Evolutionary conservation across 2,113 vertebrate species (phyloP).

Genomic region (Larimichthys crocea): DNA sequence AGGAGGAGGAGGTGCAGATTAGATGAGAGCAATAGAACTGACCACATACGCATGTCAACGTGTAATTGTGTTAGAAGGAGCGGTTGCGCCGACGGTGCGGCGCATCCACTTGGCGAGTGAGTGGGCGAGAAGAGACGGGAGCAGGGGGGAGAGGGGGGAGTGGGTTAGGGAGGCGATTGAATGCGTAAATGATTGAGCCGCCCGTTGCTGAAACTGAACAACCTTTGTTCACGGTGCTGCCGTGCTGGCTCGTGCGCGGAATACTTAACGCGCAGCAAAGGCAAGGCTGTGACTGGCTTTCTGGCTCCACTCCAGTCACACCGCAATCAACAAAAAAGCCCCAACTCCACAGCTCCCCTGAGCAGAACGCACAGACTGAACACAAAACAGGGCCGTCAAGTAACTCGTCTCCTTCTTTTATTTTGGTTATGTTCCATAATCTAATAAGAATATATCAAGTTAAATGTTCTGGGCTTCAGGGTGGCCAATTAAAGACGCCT

Average conservation of each 20-base stretch:
- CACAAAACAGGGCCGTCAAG: constrained; percentile 17
- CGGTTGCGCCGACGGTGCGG: constrained; percentile 19
- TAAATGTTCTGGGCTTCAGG: rapidly evolving
- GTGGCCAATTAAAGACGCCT: not conserved
- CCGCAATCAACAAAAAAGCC: constrained; percentile 59
- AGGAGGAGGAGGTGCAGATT: not conserved
- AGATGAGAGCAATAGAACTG: not conserved
- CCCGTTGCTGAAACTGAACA: constrained; percentile 79
- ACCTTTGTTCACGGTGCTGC: constrained; percentile 79
- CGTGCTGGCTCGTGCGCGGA: constrained; percentile 79
- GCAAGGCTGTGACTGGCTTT: constrained; percentile 64
- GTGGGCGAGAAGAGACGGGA: constrained; percentile 51
- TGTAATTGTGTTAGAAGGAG: constrained; percentile 12
- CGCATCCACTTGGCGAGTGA: constrained; percentile 61
- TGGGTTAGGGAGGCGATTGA: constrained; percentile 74
- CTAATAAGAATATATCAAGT: not conserved
- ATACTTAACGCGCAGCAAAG: constrained; percentile 82
- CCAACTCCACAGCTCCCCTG: constrained; percentile 29
- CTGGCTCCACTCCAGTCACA: constrained; percentile 66
- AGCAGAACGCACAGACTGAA: constrained; percentile 28
- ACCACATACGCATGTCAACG: not conserved
- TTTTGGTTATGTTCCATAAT: not conserved
- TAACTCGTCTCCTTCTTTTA: constrained; percentile 1
- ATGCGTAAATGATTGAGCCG: constrained; percentile 82
- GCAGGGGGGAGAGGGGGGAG: constrained; percentile 58